Base-by-base conservation (phyloP, 1,140 invertebrate species). In the Agrilus planipennis region DNA sequence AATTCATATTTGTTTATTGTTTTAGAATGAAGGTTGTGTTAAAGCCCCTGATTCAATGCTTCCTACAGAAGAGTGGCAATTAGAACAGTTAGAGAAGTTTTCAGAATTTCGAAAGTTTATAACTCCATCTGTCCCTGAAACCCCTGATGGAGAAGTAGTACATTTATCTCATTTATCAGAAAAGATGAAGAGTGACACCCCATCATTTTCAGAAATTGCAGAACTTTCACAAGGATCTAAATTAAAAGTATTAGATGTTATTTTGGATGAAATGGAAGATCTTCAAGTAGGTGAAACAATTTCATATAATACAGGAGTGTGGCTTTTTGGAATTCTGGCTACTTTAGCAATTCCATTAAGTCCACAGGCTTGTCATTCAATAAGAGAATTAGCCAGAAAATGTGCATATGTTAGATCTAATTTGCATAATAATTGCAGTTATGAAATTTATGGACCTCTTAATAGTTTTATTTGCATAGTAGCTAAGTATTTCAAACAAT, bases 401-500 rank as follows among this genome's bases (percentile, higher is more conserved):
- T 65, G 61, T 45, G 46, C 52, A 14, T 29, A 47, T 32, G 51
- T 65, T 41, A 50, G 63, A 42, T 43, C 54, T 3, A 42, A 48
- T 16, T 46, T 64, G 17, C 14, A 34, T 25, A 42, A 43, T 18
- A 38, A 51, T 34, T 30, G 44, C 31, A 20, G 41, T 34, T 34
- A 52, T 34, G 39, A 54, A 16, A 38, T 44, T 11, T 52, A 50
- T 22, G 42, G 42, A 6, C 53, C 60, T 21, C 45, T 64, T 17
- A 65, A 64, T 52, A 45, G 63, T 5, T 59, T 50, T 45, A 62
- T 65, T 45, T 63, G 60, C 39, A 45, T 65, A 27, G 46, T 63
- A 28, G 51, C 57, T 4, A 58, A 51, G 41, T 60, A 54, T 52
- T 65, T 57, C 49, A 49, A 52, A 27, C 62, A 65, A 47, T 38